phyloP scores from a whole-genome alignment of 2,797 vertebrate genomes.

The Peromyscus aztecus region DNA sequence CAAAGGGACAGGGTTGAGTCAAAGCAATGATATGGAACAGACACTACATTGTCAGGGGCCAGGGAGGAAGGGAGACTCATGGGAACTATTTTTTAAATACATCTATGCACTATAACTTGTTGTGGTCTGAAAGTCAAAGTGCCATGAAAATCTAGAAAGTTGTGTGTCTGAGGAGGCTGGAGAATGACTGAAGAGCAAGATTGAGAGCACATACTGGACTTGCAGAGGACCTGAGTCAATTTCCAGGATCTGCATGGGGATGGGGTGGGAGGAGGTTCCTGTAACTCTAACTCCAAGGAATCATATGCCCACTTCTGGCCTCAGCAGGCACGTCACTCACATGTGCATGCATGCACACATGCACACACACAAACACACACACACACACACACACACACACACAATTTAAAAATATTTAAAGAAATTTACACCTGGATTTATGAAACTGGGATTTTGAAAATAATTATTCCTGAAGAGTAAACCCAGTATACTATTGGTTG shows the following conservation, averaged over 20 bases:
- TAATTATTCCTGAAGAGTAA: constrained; percentile 71
- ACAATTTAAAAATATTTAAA: neutral
- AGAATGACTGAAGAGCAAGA: too few species aligned
- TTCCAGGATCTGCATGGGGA: too few species aligned
- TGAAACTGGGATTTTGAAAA: neutral
- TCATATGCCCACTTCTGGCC: neutral
- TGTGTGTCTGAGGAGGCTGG: neutral
- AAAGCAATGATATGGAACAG: neutral
- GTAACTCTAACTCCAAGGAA: neutral
- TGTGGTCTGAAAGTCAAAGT: neutral
- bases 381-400: too few species aligned
- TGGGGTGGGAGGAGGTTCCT: neutral
- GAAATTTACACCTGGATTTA: neutral
- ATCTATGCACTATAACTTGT: constrained; percentile 18
- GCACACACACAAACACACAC: too few species aligned
- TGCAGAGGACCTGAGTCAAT: neutral
- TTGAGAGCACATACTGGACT: neutral
- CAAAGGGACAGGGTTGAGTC: neutral
- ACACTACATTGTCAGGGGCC: neutral
- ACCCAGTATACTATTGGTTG: constrained; percentile 80
- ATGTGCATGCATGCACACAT: neutral
- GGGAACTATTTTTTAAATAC: constrained; percentile 39
- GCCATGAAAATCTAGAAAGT: neutral
- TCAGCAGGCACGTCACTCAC: neutral
- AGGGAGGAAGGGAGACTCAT: neutral